Percentiles rank a stretch among this genome's conserved stretches.
Evolutionary conservation across 1,140 invertebrate species (phyloP).

Genomic region (Drosophila simulans): DNA sequence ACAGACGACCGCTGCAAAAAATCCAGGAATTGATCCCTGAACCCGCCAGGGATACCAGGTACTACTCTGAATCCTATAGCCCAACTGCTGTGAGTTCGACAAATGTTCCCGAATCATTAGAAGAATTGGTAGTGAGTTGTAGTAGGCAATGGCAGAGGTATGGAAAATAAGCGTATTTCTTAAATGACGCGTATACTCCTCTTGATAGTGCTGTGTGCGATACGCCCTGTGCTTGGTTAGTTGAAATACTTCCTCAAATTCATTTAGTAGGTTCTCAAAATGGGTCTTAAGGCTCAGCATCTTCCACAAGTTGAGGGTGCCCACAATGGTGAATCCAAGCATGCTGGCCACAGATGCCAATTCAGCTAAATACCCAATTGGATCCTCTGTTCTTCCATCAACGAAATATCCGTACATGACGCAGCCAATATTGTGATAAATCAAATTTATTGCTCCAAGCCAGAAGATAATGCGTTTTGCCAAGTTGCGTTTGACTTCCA

Average conservation of each 20-base stretch:
- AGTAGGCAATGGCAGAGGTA: constrained; percentile 39
- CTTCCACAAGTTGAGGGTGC: constrained; percentile 47
- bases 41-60: constrained; percentile 75
- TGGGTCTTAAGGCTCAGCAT: constrained; percentile 32
- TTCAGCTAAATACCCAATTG: constrained; percentile 23
- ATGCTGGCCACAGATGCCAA: constrained; percentile 57
- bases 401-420: constrained; percentile 44
- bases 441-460: constrained; percentile 50
- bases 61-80: constrained; percentile 57
- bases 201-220: constrained; percentile 46
- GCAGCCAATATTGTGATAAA: constrained; percentile 72
- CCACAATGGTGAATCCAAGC: constrained; percentile 59
- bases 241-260: constrained; percentile 54
- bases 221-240: background rate
- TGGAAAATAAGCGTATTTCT: constrained; percentile 37
- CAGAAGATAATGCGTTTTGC: constrained; percentile 28
- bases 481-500: background rate
- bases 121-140: constrained; percentile 54
- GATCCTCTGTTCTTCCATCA: constrained; percentile 6
- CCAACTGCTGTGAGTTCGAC: constrained; percentile 12
- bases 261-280: constrained; percentile 42
- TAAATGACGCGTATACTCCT: constrained; percentile 26
- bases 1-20: constrained; percentile 7
- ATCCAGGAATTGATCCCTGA: constrained; percentile 1
- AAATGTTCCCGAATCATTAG: constrained; percentile 46